Evolutionary conservation across 2,888 invertebrate species (phyloP).

Genomic region (Ophraella communa): DNA sequence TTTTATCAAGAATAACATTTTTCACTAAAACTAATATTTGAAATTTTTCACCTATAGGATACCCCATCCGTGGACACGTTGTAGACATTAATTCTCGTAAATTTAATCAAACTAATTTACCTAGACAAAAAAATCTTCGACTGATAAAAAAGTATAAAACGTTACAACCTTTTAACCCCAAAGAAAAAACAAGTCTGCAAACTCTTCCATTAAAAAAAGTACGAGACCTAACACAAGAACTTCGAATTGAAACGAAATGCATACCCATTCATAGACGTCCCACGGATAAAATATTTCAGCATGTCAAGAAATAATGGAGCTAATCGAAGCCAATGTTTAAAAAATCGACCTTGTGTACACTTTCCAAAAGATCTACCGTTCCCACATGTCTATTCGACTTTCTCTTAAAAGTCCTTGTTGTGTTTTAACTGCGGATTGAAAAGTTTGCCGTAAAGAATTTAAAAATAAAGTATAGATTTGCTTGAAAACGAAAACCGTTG

Average conservation of each 20-base stretch:
- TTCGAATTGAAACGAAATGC: conserved; percentile 13
- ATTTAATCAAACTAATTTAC: too few relatives aligned
- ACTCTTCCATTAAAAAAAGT: neutral
- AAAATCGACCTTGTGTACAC: conserved; percentile 17
- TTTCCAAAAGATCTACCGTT: conserved; percentile 13
- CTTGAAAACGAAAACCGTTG: neutral
- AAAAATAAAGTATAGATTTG: neutral
- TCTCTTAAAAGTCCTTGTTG: neutral
- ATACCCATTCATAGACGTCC: conserved; percentile 11
- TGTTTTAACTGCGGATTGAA: neutral
- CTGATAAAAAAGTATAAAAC: too few relatives aligned
- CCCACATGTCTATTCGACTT: neutral
- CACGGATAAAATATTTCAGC: conserved; percentile 19
- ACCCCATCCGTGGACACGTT: too few relatives aligned
- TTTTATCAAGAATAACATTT: too few relatives aligned
- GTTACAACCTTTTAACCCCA: neutral
- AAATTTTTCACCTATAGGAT: too few relatives aligned
- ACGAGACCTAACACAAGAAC: conserved; percentile 20
- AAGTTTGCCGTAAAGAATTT: neutral
- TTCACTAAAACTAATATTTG: too few relatives aligned
- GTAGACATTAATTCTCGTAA: too few relatives aligned
- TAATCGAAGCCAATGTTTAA: conserved; percentile 22
- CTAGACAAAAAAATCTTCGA: too few relatives aligned
- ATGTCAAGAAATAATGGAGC: conserved; percentile 28
- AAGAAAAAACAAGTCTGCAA: neutral